phyloP scores from a whole-genome alignment of 2,888 invertebrate genomes.

The Atrina japonica region DNA sequence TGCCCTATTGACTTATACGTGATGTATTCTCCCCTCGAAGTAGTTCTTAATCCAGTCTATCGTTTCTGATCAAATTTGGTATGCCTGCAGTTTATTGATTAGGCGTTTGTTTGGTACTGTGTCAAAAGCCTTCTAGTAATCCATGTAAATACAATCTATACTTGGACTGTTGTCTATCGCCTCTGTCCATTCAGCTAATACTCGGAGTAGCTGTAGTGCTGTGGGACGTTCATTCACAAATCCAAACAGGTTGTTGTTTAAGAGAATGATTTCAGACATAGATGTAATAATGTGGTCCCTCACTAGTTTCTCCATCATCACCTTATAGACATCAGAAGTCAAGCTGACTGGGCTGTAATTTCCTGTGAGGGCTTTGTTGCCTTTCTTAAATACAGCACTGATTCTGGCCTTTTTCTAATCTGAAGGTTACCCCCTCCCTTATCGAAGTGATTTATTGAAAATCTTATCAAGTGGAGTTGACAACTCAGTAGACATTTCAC shows the following conservation, averaged over 20 bases:
- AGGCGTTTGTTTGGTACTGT: slow-evolving; percentile 17
- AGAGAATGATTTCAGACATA: not conserved
- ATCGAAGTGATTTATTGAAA: not conserved
- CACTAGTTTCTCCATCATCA: not conserved
- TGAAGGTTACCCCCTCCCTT: not conserved
- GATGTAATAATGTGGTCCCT: not conserved
- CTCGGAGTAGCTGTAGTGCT: slow-evolving; percentile 12
- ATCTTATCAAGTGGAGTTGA: too few relatives aligned
- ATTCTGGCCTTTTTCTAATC: slow-evolving; percentile 1
- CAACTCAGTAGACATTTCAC: too few relatives aligned
- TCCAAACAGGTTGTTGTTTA: slow-evolving; percentile 3
- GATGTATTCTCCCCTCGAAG: not conserved
- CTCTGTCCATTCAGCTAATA: slow-evolving; percentile 5
- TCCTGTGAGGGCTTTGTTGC: slow-evolving; percentile 4
- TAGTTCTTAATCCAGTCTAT: not conserved
- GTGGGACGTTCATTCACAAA: slow-evolving; percentile 17
- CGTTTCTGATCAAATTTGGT: not conserved
- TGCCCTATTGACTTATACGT: slow-evolving; percentile 4
- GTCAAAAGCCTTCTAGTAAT: slow-evolving; percentile 20
- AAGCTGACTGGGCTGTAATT: slow-evolving; percentile 1
- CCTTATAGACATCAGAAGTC: not conserved
- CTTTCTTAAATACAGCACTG: not conserved
- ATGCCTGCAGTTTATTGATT: slow-evolving; percentile 4
- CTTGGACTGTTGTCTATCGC: slow-evolving; percentile 14
- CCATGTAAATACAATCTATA: slow-evolving; percentile 8